Conservation (phyloP, 2,113 vertebrate genomes). For the Neogale vison region DNA sequence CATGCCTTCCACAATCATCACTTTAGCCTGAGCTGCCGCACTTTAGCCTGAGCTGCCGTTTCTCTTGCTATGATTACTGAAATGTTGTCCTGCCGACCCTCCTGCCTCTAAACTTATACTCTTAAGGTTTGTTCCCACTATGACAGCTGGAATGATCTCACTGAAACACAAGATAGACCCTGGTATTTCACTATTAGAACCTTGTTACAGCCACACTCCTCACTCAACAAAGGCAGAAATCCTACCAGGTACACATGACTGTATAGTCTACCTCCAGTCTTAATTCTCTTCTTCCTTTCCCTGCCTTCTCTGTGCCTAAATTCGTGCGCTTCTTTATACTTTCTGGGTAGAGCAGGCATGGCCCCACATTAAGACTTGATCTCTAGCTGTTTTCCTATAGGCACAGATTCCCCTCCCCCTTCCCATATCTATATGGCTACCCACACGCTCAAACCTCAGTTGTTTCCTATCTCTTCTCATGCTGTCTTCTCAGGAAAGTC, state of each 20-base stretch:
- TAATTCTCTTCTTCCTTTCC: too few relatives aligned
- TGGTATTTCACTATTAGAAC: background rate
- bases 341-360: background rate
- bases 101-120: too few relatives aligned
- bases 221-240: background rate
- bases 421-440: rapidly evolving
- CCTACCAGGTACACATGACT: rapidly evolving
- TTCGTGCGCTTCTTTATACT: background rate
- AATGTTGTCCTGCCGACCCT: background rate
- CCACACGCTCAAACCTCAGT: background rate
- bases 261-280: background rate
- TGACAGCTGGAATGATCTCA: background rate
- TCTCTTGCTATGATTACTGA: background rate
- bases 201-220: background rate
- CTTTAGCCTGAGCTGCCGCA: background rate
- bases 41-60: background rate
- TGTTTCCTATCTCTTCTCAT: background rate
- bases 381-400: background rate
- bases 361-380: rapidly evolving
- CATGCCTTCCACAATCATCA: too few relatives aligned
- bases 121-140: background rate
- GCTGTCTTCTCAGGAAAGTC: background rate
- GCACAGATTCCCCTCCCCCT: background rate
- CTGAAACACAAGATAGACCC: background rate
- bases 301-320: background rate